Percentiles rank a stretch among this genome's conserved stretches.
phyloP scores from a whole-genome alignment of 2,797 vertebrate species.

The Anas capensis region DNA sequence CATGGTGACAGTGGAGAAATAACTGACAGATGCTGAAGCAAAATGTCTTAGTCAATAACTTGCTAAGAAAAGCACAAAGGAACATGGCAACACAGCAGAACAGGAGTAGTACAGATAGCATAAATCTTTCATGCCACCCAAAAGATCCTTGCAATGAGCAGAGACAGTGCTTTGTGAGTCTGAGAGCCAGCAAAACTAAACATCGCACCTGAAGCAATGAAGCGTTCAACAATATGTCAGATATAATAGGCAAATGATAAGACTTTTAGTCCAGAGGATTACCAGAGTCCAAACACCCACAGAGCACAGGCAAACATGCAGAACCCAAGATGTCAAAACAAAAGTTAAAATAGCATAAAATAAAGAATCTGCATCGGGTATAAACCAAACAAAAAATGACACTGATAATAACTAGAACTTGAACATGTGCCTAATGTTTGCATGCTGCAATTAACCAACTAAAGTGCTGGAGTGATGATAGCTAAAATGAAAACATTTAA shows the following conservation, averaged over 20 bases:
- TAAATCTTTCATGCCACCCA: neutral
- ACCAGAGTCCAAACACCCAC: neutral
- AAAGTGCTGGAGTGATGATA: neutral
- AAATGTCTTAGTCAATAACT: neutral
- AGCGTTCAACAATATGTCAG: neutral
- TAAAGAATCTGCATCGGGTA: neutral
- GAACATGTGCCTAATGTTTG: neutral
- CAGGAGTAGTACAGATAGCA: neutral
- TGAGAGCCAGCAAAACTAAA: neutral
- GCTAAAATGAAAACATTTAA: neutral
- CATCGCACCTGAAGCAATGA: neutral
- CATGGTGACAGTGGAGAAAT: neutral
- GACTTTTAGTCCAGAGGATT: neutral
- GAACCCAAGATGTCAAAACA: neutral
- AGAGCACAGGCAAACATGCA: neutral
- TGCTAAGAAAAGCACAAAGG: neutral
- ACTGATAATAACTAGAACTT: conserved; percentile 3
- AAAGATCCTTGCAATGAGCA: neutral
- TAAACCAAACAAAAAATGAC: conserved; percentile 13
- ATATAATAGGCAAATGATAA: neutral
- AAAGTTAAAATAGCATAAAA: neutral
- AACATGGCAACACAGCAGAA: neutral
- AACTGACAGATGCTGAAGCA: neutral
- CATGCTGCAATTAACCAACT: neutral
- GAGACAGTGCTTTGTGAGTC: neutral